Conservation (phyloP, 2,888 invertebrate genomes). For the Flexamia atlantica region DNA sequence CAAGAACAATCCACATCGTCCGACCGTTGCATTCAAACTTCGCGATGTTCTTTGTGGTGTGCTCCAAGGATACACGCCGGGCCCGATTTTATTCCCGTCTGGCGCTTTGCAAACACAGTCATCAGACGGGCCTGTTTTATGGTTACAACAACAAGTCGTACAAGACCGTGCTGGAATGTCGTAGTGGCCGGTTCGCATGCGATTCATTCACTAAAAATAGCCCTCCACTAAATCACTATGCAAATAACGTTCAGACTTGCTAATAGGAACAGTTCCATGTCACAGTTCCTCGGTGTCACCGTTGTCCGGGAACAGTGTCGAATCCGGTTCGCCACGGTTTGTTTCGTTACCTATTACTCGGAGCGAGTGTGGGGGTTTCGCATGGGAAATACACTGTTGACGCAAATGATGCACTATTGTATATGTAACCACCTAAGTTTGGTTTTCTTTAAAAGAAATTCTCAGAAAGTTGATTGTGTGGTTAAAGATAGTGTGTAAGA, state of each 20-base stretch:
- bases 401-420: conserved; percentile 18
- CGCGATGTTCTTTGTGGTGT: not conserved
- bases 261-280: conserved; percentile 51
- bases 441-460: too few species aligned
- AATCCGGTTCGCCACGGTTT: conserved; percentile 22
- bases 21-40: too few species aligned
- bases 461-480: too few species aligned
- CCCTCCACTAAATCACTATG: conserved; percentile 48
- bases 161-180: conserved; percentile 33
- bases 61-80: conserved; percentile 11
- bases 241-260: conserved; percentile 49
- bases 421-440: not conserved
- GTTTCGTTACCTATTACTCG: conserved; percentile 11
- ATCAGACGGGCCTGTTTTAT: conserved; percentile 46
- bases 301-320: conserved; percentile 28
- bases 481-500: too few species aligned
- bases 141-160: conserved; percentile 43
- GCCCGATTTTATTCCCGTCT: conserved; percentile 14
- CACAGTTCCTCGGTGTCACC: conserved; percentile 29
- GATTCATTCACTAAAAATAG: conserved; percentile 56
- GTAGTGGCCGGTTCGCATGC: conserved; percentile 34
- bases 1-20: too few species aligned
- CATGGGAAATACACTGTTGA: not conserved
- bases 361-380: conserved; percentile 11
- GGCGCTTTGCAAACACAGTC: conserved; percentile 48